Evolutionary conservation across 92 coral and sea anemone genomes (phyloP), one percentile per base, ranked within the genome.

Genomic region (Heliopora coerulea): DNA sequence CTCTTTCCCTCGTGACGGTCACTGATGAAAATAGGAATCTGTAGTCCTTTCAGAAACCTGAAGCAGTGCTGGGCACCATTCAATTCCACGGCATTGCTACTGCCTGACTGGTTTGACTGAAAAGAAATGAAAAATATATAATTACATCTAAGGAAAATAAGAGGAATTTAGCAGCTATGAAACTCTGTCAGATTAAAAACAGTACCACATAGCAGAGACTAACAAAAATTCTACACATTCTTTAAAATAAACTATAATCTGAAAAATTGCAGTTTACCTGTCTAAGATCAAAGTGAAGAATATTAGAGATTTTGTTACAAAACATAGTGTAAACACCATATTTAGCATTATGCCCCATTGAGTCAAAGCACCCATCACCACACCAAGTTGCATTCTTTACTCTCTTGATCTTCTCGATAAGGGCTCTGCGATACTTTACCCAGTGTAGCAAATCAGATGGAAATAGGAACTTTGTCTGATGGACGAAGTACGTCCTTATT

Each of bases 1-100:
- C 79, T 33, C 54, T 73, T 30, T 12, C 41, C 79, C 33, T 73
- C 54, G 65, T 73, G 79, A n/a, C 79, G 79, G 33, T 73, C 79
- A 46, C 79, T 73, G 2, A 73, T 73, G 13, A 73, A 73, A 2
- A 56, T 61, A 1, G 79, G 41, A 10, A 73, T 73, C 18, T 19
- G 1, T 30, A 73, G 19, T 12, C 67, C 79, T 18, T 13, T 25
- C 1, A 32, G 35, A 28, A 73, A 73, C 31, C 24, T 56, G 54
- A 73, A 73, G 65, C 68, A 56, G 0, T 67, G 27, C 33, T 73
- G 37, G 3, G 68, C 79, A 31, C 24, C 72, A 64, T 34, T 30
- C 20, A 33, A 49, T 27, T 64, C 72, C 72, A 64, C 37, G 30
- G 72, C 72, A 18, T 64, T 64, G 29, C 72, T 39, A 48, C 49